Conservation (phyloP, 2,113 vertebrate genomes). For the Mus pahari region DNA sequence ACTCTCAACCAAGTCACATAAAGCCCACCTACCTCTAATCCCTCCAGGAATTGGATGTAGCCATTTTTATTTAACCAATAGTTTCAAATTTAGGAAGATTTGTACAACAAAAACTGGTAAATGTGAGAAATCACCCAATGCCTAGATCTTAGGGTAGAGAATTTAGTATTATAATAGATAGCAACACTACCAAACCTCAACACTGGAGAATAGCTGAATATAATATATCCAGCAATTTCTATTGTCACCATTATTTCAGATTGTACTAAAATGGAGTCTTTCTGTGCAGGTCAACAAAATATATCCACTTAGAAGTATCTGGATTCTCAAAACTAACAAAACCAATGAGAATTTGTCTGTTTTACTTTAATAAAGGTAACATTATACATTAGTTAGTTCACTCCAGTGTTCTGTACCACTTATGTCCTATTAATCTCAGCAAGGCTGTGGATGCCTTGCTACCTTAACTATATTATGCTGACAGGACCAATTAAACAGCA, state of each 20-base stretch:
- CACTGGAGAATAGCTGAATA: not conserved
- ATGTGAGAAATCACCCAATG: too few relatives aligned
- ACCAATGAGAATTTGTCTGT: not conserved
- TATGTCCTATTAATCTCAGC: not conserved
- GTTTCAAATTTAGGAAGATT: too few relatives aligned
- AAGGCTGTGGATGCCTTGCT: not conserved
- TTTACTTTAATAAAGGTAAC: not conserved
- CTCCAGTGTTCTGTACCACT: not conserved
- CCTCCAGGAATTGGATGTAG: too few relatives aligned
- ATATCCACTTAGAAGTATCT: conserved; percentile 4
- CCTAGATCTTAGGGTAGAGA: too few relatives aligned
- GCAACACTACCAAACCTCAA: too few relatives aligned
- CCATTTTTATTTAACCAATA: too few relatives aligned
- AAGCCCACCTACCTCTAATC: too few relatives aligned
- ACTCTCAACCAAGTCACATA: too few relatives aligned
- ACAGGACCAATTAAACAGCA: not conserved
- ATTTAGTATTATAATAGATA: too few relatives aligned
- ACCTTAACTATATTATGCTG: not conserved
- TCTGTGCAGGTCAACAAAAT: not conserved
- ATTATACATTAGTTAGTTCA: conserved; percentile 31
- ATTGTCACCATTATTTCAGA: not conserved
- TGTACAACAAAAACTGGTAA: too few relatives aligned
- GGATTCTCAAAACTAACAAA: not conserved
- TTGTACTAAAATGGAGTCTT: not conserved
- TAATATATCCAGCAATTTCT: not conserved